Base-by-base conservation (phyloP, 2,888 invertebrate species). In the Argynnis bischoffii region DNA sequence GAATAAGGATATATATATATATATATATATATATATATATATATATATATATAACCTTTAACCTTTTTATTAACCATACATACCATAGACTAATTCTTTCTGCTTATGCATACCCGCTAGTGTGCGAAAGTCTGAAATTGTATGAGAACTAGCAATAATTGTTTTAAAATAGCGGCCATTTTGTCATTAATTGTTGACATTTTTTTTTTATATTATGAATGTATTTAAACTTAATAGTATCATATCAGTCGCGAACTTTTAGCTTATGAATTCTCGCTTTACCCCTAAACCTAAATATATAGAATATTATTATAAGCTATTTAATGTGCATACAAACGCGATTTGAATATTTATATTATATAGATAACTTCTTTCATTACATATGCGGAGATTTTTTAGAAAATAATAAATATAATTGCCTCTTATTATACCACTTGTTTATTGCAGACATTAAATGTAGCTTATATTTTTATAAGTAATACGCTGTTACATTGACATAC, bases 251-350 rank as follows among this genome's bases (percentile, higher is more conserved):
- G 65, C 65, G 47, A 47, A 59, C 59, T 53, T 59, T 51, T 59
- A 59, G 59, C 65, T 65, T 65, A 65, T 65, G 65, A 65, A 65
- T 53, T 59, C 15, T 47, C 57, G 46, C 65, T 65, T 65, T 65
- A 59, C 16, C 46, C 50, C 53, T 41, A 59, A 60, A 53, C 13
- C 18, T 64, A 64, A 64, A 64, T 57, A 56, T 57, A 57, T 64
- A 26, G 26, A 55, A 41, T 64, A 11, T 53, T 59, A 65, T 59
- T 51, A 16, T 65, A 59, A 46, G 46, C 46, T 16, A 59, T 64
- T 60, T 31, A 60, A 60, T 50, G 31, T 31, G 31, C 51, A 60
- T 35, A 26, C 26, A 47, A 59, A 59, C 26, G 57, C 57, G 47
- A 26, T 48, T 59, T 59, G 21, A 59, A 48, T 48, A 59, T 21